A percentile compares a stretch with the other conserved stretches of the same genome.
phyloP scores from a whole-genome alignment of 2,797 vertebrate genomes.

The Calcarius lapponicus region DNA sequence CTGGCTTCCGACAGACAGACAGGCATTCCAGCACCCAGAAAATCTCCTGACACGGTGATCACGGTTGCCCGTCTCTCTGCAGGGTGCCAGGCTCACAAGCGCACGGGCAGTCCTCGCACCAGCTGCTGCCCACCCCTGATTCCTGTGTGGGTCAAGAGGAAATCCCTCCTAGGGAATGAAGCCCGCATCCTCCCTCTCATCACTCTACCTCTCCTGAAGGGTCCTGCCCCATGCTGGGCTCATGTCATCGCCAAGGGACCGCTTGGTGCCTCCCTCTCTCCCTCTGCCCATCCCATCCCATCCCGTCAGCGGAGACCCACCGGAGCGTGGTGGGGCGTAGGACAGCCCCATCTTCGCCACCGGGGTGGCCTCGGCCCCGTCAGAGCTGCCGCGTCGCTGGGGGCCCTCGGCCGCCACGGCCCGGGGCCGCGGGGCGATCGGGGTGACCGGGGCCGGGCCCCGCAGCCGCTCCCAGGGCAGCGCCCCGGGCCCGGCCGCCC shows the following conservation, averaged over 20 bases:
- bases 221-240: not conserved
- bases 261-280: not conserved
- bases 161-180: not conserved
- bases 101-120: fast-evolving
- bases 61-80: fast-evolving
- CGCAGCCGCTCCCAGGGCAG: not conserved
- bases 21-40: not conserved
- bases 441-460: not conserved
- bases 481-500: not conserved
- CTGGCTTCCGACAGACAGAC: not conserved
- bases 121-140: not conserved
- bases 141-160: not conserved
- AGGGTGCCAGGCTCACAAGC: not conserved
- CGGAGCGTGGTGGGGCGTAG: not conserved
- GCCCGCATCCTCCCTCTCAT: fast-evolving
- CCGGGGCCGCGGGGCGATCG: not conserved
- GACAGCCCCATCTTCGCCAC: not conserved
- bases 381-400: not conserved
- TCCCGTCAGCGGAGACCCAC: not conserved
- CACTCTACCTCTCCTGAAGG: not conserved
- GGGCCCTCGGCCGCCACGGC: fast-evolving
- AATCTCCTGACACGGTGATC: not conserved
- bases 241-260: not conserved
- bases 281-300: not conserved
- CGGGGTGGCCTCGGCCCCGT: fast-evolving